Percentiles rank a stretch among this genome's conserved stretches.
These are phyloP conservation scores for Melangyna quadrimaculata DNA, from an alignment of 2,888 invertebrate genomes.

Conservation along the genomic window DNA sequence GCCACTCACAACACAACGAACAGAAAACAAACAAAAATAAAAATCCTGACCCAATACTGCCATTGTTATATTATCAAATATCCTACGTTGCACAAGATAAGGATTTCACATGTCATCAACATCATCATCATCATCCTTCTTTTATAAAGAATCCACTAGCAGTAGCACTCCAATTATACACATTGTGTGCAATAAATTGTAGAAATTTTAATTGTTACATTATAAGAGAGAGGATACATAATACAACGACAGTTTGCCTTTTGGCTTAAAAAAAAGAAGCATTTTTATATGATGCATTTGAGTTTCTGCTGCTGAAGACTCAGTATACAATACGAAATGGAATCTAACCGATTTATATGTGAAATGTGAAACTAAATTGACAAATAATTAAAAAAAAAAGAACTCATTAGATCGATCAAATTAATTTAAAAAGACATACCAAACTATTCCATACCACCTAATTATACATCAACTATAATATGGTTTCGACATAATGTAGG, in stretches of 20 bases:
- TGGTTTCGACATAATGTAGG: too few species aligned
- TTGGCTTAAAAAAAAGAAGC: background rate
- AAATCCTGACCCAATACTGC: constrained; percentile 55
- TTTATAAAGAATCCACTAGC: constrained; percentile 7
- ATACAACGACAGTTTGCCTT: background rate
- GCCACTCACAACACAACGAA: constrained; percentile 4
- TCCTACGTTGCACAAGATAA: constrained; percentile 25
- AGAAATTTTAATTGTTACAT: constrained; percentile 40
- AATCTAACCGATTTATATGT: background rate
- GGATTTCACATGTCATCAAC: constrained; percentile 54
- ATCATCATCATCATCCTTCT: constrained; percentile 28
- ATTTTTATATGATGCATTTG: background rate
- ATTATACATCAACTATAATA: background rate
- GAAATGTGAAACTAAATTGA: background rate
- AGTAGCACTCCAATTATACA: constrained; percentile 11
- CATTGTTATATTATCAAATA: constrained; percentile 32
- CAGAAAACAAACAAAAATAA: constrained; percentile 9
- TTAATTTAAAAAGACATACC: background rate
- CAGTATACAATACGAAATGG: background rate
- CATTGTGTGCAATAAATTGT: constrained; percentile 41
- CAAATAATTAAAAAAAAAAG: background rate
- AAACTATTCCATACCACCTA: background rate
- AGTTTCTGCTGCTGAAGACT: background rate
- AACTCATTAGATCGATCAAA: constrained; percentile 2
- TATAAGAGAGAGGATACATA: constrained; percentile 16